Evolutionary conservation across 2,113 vertebrate species (phyloP).

Genomic region (Microcebus jonahi): DNA sequence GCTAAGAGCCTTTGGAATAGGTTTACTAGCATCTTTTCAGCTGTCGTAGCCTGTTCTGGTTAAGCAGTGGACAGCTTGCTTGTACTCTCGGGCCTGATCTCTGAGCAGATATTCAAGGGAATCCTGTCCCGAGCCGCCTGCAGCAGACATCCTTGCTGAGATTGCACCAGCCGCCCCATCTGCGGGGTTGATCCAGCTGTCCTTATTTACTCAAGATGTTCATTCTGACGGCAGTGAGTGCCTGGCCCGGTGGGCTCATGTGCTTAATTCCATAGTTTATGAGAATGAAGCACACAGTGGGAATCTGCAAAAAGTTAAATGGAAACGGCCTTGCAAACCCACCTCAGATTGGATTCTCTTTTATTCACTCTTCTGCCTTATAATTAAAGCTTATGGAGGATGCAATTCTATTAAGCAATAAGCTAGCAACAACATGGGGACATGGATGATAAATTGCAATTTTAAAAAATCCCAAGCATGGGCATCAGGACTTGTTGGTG

Average conservation of each 20-base stretch:
- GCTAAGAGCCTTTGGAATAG: background rate
- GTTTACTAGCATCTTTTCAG: background rate
- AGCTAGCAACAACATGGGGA: background rate
- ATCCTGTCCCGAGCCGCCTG: background rate
- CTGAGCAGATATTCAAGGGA: background rate
- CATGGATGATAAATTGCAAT: background rate
- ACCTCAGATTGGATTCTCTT: background rate
- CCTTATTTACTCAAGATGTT: background rate
- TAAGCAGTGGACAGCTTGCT: background rate
- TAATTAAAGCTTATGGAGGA: conserved; percentile 34
- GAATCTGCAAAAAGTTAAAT: background rate
- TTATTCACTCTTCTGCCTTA: background rate
- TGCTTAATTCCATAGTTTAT: conserved; percentile 4
- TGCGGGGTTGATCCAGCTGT: background rate
- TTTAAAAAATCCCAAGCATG: background rate
- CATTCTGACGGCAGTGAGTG: background rate
- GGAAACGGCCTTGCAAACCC: background rate
- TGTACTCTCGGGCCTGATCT: background rate
- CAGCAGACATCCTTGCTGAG: background rate
- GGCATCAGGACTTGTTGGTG: background rate
- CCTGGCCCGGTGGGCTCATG: background rate
- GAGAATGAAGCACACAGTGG: background rate
- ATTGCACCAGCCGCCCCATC: too few relatives aligned
- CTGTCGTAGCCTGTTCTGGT: background rate
- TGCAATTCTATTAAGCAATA: conserved; percentile 21